These are phyloP conservation scores for Stegophylla sp. DNA, from an alignment of 2,888 invertebrate species.

Conservation along the genomic window DNA sequence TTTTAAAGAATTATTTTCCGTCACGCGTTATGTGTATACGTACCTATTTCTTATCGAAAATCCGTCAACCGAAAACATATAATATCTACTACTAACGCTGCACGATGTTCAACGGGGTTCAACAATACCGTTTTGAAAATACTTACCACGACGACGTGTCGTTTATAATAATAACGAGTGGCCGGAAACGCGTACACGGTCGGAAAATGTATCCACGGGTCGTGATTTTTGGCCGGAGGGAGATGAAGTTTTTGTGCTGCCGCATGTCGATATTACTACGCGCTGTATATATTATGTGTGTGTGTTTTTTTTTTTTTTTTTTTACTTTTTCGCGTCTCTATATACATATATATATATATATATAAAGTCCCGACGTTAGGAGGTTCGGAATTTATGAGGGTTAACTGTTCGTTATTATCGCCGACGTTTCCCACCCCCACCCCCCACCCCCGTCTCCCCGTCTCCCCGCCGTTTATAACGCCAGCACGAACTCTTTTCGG, in stretches of 20 bases:
- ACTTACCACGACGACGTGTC: too few relatives aligned
- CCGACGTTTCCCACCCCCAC: neutral
- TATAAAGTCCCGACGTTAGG: neutral
- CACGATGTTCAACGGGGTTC: too few relatives aligned
- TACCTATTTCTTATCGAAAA: too few relatives aligned
- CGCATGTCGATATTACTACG: conserved; percentile 7
- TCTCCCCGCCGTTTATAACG: neutral
- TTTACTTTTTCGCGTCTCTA: neutral
- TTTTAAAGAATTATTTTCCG: too few relatives aligned
- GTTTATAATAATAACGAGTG: too few relatives aligned
- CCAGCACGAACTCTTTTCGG: too few relatives aligned
- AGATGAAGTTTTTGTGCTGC: conserved; percentile 18
- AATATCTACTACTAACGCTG: too few relatives aligned
- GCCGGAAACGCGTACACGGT: too few relatives aligned
- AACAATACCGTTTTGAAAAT: too few relatives aligned
- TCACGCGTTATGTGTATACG: too few relatives aligned
- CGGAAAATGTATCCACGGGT: neutral
- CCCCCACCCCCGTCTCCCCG: neutral
- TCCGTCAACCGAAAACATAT: too few relatives aligned
- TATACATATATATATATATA: neutral
- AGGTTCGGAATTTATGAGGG: neutral
- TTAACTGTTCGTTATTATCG: conserved; percentile 20
- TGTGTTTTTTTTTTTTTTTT: too few relatives aligned
- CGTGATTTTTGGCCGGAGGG: neutral
- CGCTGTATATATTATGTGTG: neutral